Percentiles rank a stretch among this genome's conserved stretches.
Evolutionary conservation across 2,888 invertebrate species (phyloP).

Genomic region (Heliconius ethilla): DNA sequence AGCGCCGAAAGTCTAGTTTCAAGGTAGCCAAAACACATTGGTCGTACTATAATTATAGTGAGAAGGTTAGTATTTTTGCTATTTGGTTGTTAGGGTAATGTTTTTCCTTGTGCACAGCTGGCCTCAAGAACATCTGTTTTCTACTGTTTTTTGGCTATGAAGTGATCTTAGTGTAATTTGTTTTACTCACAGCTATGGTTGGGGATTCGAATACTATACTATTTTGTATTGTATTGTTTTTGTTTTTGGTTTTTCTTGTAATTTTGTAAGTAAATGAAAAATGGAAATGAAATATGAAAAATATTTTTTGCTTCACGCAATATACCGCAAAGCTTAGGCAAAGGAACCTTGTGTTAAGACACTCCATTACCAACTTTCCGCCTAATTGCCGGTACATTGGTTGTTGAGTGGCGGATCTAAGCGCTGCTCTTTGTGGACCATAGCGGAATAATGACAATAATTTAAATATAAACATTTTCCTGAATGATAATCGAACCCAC

Average conservation of each 20-base stretch:
- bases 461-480: neutral
- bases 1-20: neutral
- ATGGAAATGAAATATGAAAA: no score
- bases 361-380: neutral
- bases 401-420: no score
- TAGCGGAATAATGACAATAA: no score
- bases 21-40: no score
- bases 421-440: no score
- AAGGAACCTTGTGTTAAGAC: neutral
- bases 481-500: neutral
- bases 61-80: constrained; percentile 30
- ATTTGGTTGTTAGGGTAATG: constrained; percentile 30
- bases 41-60: neutral
- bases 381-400: no score
- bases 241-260: no score
- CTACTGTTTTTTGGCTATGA: neutral
- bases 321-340: neutral
- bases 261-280: no score
- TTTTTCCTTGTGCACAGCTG: constrained; percentile 25
- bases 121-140: constrained; percentile 31
- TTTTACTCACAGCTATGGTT: neutral
- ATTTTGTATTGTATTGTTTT: no score
- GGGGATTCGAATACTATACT: neutral
- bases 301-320: neutral
- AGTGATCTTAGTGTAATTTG: neutral